Conservation (phyloP, 1,140 invertebrate species). For the Orius insidiosus region DNA sequence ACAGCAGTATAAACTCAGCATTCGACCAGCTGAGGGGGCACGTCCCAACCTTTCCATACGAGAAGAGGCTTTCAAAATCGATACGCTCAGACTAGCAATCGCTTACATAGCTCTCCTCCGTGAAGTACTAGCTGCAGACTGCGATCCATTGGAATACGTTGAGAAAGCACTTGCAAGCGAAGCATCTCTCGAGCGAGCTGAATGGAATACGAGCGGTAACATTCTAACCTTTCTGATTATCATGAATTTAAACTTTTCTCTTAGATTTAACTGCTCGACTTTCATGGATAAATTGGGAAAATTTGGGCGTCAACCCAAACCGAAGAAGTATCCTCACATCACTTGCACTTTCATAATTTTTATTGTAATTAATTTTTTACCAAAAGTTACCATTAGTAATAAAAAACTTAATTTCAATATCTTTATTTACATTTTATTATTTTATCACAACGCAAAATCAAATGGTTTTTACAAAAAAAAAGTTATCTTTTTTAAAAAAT, state of each 20-base stretch:
- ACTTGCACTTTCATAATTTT: conserved; percentile 50
- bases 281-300: conserved; percentile 99
- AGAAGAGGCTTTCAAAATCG: conserved; percentile 92
- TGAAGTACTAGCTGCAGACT: conserved; percentile 76
- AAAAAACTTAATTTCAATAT: no score
- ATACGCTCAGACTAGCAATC: conserved; percentile 86
- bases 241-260: no score
- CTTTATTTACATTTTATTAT: no score
- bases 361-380: no score
- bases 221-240: conserved; percentile 11
- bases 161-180: conserved; percentile 80
- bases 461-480: no score
- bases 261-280: conserved; percentile 88
- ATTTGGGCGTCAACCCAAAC: conserved; percentile 81
- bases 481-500: no score
- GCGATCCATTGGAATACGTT: conserved; percentile 83
- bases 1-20: conserved; percentile 96
- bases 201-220: conserved; percentile 96
- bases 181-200: conserved; percentile 57
- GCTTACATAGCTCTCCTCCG: conserved; percentile 88
- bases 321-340: conserved; percentile 63
- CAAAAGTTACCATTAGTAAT: no score
- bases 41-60: conserved; percentile 96
- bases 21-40: conserved; percentile 89
- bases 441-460: no score